Conservation (phyloP, 2,797 vertebrate species). For the Crax fasciolata region DNA sequence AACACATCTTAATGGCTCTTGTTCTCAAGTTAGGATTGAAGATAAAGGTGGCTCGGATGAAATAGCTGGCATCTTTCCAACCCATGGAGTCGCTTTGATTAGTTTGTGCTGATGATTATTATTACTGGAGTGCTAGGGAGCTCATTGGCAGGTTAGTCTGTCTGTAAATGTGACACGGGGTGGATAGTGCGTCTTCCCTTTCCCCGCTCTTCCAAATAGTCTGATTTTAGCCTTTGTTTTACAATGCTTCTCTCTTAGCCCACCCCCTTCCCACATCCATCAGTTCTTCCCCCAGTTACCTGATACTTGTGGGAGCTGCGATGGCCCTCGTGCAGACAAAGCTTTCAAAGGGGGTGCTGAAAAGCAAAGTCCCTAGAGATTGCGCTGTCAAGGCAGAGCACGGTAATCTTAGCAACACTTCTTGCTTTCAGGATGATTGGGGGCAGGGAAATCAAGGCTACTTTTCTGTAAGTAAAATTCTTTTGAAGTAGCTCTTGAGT, state of each 20-base stretch:
- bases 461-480: constrained; percentile 29
- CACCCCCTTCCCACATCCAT: constrained; percentile 73
- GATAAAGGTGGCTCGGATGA: constrained; percentile 78
- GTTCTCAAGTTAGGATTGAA: constrained; percentile 70
- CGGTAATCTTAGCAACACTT: constrained; percentile 82
- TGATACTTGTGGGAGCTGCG: constrained; percentile 96
- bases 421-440: constrained; percentile 53
- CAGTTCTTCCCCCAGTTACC: constrained; percentile 88
- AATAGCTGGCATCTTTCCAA: constrained; percentile 80
- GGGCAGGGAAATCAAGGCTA: constrained; percentile 31
- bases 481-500: constrained; percentile 29
- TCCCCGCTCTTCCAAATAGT: constrained; percentile 61
- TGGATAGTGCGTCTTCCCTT: constrained; percentile 59
- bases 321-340: constrained; percentile 91
- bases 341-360: constrained; percentile 94
- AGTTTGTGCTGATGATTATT: constrained; percentile 81
- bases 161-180: constrained; percentile 83
- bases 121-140: constrained; percentile 87
- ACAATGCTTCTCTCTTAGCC: constrained; percentile 65
- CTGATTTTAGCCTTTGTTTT: constrained; percentile 78
- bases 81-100: constrained; percentile 72
- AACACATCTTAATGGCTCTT: constrained; percentile 67
- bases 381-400: constrained; percentile 70
- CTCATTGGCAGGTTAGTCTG: constrained; percentile 79
- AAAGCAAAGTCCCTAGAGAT: constrained; percentile 90